Evolutionary conservation across 1,140 invertebrate genomes (phyloP), one percentile per base, ranked within the genome.

Genomic region (Matsumurasca onukii): DNA sequence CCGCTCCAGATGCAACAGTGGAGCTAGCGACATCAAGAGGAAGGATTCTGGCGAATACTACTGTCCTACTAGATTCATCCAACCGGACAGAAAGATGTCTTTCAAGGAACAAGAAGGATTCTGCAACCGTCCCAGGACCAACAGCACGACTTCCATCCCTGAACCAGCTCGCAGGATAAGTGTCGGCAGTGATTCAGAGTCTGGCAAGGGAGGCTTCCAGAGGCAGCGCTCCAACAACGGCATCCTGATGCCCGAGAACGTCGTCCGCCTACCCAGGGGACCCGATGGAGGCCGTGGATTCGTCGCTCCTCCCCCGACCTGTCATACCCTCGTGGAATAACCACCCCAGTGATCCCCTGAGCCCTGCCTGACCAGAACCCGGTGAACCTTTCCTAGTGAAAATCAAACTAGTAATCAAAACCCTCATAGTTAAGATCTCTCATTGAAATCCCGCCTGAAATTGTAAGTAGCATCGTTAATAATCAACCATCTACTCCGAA

Each of bases 281-380:
- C 93, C 93, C 2, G 92, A 94, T 79, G 92, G 92, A 25, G 91
- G 90, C 27, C 84, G 86, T 61, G 93, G 93, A 30, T 95, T 95
- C 72, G 77, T 72, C 30, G 66, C 62, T 2, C 61, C 69, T 2
- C 39, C 69, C 22, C 63, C 68, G 1, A 29, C 67, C 12, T 73
- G 72, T 59, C 72, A 73, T 61, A 73, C 72, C 15, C 69, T 73
- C 1, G 71, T 73, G 24, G 72, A 73, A 57, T 73, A 51, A 71
- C 31, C 22, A 52, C 12, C 22, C 49, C 3, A 52, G 22, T 20
- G 9, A 13, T 17, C n/a, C n/a, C n/a, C n/a, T n/a, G n/a, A n/a
- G n/a, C n/a, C n/a, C n/a, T n/a, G n/a, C n/a, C n/a, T n/a, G n/a
- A n/a, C n/a, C n/a, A n/a, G n/a, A n/a, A n/a, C n/a, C n/a, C n/a